Evolutionary conservation across 2,797 vertebrate genomes (phyloP).

Genomic region (Syngnathus acus): DNA sequence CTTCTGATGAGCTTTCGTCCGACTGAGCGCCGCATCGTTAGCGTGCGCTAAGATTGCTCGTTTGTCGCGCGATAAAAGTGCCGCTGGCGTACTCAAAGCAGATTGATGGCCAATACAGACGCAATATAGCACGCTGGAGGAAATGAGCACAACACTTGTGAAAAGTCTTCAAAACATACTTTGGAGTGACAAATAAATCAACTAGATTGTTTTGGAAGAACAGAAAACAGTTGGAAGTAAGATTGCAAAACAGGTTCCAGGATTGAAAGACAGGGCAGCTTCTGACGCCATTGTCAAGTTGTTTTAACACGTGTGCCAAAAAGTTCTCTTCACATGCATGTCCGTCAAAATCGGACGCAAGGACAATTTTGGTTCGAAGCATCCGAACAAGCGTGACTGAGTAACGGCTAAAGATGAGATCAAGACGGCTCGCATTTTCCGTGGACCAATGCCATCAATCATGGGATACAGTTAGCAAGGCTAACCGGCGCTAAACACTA

Average conservation of each 20-base stretch:
- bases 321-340: not conserved
- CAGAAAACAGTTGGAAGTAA: not conserved
- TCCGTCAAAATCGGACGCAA: no score
- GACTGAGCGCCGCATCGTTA: not conserved
- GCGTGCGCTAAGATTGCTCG: slow-evolving; percentile 5
- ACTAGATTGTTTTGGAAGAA: not conserved
- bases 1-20: not conserved
- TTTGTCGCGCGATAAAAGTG: slow-evolving; percentile 6
- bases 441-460: not conserved
- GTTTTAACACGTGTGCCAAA: not conserved
- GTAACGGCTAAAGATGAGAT: no score
- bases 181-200: not conserved
- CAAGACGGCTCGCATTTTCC: not conserved
- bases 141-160: not conserved
- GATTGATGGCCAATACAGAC: not conserved
- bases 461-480: not conserved
- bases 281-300: not conserved
- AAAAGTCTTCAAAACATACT: not conserved
- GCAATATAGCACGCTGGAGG: not conserved
- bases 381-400: not conserved
- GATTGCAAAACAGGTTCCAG: not conserved
- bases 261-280: no score
- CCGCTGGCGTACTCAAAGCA: not conserved
- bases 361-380: not conserved
- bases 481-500: not conserved